Conservation (phyloP, 2,888 invertebrate genomes). For the Cremastinae sp. region DNA sequence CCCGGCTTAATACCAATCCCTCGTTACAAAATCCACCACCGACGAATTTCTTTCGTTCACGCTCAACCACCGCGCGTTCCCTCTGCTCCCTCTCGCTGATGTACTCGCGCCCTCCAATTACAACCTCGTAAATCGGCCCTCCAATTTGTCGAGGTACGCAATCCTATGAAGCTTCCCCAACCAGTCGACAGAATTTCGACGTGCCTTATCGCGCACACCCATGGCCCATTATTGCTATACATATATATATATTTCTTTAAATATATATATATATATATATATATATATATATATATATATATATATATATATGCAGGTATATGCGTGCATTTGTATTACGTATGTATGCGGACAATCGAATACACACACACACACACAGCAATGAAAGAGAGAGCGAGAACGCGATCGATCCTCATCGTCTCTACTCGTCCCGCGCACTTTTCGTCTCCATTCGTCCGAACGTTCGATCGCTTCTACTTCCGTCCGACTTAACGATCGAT, state of each 20-base stretch:
- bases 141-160: constrained; percentile 69
- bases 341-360: neutral
- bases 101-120: constrained; percentile 68
- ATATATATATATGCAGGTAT: neutral
- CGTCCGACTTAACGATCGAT: constrained; percentile 49
- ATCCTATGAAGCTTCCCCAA: constrained; percentile 52
- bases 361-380: neutral
- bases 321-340: neutral
- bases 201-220: constrained; percentile 66
- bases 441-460: constrained; percentile 12
- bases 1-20: constrained; percentile 41
- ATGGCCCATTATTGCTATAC: constrained; percentile 48
- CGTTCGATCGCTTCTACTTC: constrained; percentile 14
- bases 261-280: constrained; percentile 46
- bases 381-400: constrained; percentile 12
- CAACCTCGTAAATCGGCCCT: constrained; percentile 71
- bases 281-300: constrained; percentile 1
- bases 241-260: constrained; percentile 2
- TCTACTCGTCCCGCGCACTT: neutral
- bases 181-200: constrained; percentile 68
- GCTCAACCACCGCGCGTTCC: neutral
- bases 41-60: constrained; percentile 54
- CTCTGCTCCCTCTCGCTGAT: constrained; percentile 18
- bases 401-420: constrained; percentile 38
- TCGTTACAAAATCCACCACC: constrained; percentile 44